Evolutionary conservation across 2,797 vertebrate species (phyloP).

Genomic region (Melanotaenia maccullochi): DNA sequence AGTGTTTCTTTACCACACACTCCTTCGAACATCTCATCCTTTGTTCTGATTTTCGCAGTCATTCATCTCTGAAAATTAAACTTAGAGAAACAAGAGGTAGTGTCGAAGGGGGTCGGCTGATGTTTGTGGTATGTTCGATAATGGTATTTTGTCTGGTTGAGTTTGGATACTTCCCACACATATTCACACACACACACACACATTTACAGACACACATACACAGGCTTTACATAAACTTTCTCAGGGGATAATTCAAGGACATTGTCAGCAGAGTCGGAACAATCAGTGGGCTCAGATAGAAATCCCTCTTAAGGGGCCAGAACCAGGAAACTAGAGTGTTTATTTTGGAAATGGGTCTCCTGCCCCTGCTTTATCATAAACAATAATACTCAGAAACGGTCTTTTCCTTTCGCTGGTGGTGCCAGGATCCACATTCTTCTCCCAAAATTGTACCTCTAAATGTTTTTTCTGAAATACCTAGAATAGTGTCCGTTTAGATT

Average conservation of each 20-base stretch:
- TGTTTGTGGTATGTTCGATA: slow-evolving; percentile 52
- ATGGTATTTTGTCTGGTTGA: slow-evolving; percentile 56
- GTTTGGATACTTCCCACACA: slow-evolving; percentile 66
- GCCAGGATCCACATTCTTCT: slow-evolving; percentile 57
- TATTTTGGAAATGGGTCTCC: slow-evolving; percentile 66
- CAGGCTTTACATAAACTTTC: slow-evolving; percentile 66
- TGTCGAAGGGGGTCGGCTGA: background rate
- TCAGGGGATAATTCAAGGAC: slow-evolving; percentile 75
- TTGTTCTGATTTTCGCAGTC: slow-evolving; percentile 43
- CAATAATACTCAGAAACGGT: slow-evolving; percentile 64
- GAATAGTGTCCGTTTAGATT: slow-evolving; percentile 33
- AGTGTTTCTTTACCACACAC: background rate
- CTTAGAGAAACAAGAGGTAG: slow-evolving; percentile 26
- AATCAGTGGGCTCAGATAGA: slow-evolving; percentile 53
- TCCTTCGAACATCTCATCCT: slow-evolving; percentile 17
- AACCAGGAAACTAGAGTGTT: slow-evolving; percentile 69
- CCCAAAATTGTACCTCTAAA: slow-evolving; percentile 38
- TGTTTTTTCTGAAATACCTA: slow-evolving; percentile 32
- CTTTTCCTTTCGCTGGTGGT: slow-evolving; percentile 44
- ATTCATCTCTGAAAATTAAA: slow-evolving; percentile 53
- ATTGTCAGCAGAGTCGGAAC: slow-evolving; percentile 59
- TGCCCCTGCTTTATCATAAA: slow-evolving; percentile 70
- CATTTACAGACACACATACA: slow-evolving; percentile 12
- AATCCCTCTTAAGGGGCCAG: slow-evolving; percentile 56
- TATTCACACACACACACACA: slow-evolving; percentile 15